These are phyloP conservation scores for Anguilla rostrata DNA, from an alignment of 2,113 vertebrate species.

Conservation along the genomic window DNA sequence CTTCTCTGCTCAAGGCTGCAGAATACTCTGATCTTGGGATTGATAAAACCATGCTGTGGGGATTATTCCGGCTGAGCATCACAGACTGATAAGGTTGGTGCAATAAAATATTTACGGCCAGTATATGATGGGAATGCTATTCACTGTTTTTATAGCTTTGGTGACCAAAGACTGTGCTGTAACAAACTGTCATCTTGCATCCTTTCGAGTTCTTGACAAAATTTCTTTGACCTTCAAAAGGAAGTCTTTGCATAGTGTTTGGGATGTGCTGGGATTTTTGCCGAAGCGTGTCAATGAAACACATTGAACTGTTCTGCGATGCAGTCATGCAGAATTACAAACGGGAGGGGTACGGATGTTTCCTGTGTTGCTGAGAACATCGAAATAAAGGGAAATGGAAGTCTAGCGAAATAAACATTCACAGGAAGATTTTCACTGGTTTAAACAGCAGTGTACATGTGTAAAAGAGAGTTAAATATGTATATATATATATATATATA, in stretches of 20 bases:
- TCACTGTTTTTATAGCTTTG: background rate
- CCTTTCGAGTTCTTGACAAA: background rate
- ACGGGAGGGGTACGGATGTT: background rate
- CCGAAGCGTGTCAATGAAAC: background rate
- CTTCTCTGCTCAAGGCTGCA: background rate
- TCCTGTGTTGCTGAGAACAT: background rate
- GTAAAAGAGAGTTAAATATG: no score
- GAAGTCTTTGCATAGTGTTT: background rate
- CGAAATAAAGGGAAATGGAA: background rate
- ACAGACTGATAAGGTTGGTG: background rate
- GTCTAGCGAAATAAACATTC: no score
- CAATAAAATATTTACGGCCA: background rate
- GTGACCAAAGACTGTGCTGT: background rate
- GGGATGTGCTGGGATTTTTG: background rate
- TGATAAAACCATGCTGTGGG: background rate
- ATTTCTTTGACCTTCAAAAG: background rate
- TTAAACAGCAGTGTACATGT: no score
- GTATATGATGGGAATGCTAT: background rate
- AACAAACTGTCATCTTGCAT: background rate
- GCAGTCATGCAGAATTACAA: background rate
- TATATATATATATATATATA: no score
- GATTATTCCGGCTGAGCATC: background rate
- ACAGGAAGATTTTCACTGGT: no score
- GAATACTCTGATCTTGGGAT: background rate
- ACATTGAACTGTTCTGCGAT: background rate